Evolutionary conservation across 1,140 invertebrate species (phyloP), one percentile per base, ranked within the genome.

Genomic region (Drosophila nebulosa): DNA sequence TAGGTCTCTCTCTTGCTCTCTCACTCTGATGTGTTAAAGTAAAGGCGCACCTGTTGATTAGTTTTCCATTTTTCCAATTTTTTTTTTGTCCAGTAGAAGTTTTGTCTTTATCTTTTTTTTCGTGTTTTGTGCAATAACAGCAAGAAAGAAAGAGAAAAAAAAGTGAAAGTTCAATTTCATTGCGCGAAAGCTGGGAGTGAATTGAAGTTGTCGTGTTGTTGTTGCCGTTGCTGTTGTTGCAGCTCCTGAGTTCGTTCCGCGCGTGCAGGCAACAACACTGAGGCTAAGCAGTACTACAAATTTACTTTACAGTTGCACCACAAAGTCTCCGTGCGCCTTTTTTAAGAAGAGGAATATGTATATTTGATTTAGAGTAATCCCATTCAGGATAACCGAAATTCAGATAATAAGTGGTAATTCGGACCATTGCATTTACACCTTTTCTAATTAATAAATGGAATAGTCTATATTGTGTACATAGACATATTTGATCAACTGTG

Each of bases 141-240:
- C 27, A 16, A 10, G 39, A 61, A 24, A 42, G 51, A 69, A 81
- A 83, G 80, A 86, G 39, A 61, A 14, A 69, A 81, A 83, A 85
- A 86, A 86, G 81, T 86, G 81, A 86, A 86, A 86, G 81, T 86
- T 86, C 81, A 85, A 81, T 80, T 86, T 75, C 62, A 42, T 27
- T 32, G 69, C 22, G 55, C n/a, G 16, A 30, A 39, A 58, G 83
- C 81, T 74, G 69, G 81, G 81, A 85, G 78, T 78, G 26, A 55
- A 24, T 14, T 42, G 32, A 22, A 24, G 56, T 24, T 46, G 51
- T 24, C 21, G 56, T 22, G n/a, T n/a, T n/a, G n/a, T n/a, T n/a
- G n/a, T n/a, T n/a, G n/a, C n/a, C n/a, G n/a, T n/a, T 50, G 24
- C 27, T 46, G 62, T 7, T 21, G 42, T 24, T 26, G 53, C 62